These are phyloP conservation scores for Ciconia stormi DNA, from an alignment of 2,113 vertebrate genomes.

Conservation along the genomic window DNA sequence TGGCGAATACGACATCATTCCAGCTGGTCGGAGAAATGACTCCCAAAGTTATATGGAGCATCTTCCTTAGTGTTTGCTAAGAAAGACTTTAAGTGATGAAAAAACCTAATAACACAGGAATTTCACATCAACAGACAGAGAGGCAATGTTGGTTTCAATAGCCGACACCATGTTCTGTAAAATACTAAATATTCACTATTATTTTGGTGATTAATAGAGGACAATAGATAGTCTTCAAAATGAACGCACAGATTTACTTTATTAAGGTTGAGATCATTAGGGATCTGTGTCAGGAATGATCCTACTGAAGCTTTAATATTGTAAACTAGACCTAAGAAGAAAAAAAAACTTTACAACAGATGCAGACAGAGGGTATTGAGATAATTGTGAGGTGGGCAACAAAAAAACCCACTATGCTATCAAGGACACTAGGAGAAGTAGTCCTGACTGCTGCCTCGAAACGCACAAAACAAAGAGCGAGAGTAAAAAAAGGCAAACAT, in stretches of 20 bases:
- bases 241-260: background rate
- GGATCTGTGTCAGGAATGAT: background rate
- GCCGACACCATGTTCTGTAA: background rate
- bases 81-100: background rate
- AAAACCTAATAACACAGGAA: background rate
- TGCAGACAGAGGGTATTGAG: background rate
- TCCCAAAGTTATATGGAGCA: background rate
- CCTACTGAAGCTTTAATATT: background rate
- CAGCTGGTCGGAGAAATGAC: background rate
- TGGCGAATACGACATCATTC: background rate
- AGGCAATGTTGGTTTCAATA: background rate
- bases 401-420: background rate
- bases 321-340: background rate
- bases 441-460: background rate
- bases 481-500: slow-evolving; percentile 22
- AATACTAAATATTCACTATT: background rate
- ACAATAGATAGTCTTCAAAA: background rate
- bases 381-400: background rate
- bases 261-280: background rate
- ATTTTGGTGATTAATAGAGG: background rate
- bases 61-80: background rate
- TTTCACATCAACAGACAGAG: background rate
- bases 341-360: background rate
- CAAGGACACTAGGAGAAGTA: background rate
- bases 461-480: background rate